Conservation (phyloP, 2,113 vertebrate species). For the Toxotes jaculatrix region DNA sequence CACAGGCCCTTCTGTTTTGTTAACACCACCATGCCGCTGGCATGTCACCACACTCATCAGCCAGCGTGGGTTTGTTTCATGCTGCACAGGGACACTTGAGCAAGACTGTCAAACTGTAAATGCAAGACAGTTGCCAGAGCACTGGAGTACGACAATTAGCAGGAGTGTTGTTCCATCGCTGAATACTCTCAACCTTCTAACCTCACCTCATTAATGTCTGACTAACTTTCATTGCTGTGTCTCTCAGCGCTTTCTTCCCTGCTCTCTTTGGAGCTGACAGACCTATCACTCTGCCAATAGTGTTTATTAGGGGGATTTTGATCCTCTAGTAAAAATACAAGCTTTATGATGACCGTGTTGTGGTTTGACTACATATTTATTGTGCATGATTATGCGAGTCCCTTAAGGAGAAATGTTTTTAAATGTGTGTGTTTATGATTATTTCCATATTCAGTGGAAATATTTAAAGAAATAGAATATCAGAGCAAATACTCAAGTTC, state of each 20-base stretch:
- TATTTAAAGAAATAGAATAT: neutral
- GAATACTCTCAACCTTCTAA: conserved; percentile 39
- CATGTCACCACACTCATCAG: conserved; percentile 23
- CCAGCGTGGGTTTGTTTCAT: neutral
- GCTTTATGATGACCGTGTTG: neutral
- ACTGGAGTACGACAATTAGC: conserved; percentile 44
- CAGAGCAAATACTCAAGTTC: neutral
- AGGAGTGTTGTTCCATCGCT: conserved; percentile 17
- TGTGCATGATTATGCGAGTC: neutral
- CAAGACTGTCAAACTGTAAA: conserved; percentile 24
- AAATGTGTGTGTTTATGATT: neutral
- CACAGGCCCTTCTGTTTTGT: conserved; percentile 31
- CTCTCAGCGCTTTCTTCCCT: neutral
- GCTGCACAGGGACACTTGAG: conserved; percentile 38
- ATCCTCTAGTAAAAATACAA: neutral
- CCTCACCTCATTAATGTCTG: conserved; percentile 47
- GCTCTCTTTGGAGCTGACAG: neutral
- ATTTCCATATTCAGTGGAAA: neutral
- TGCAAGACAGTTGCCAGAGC: conserved; percentile 10
- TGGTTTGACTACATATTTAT: neutral
- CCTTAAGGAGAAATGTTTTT: neutral
- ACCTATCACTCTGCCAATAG: neutral
- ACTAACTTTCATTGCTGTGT: conserved; percentile 20
- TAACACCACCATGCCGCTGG: conserved; percentile 19
- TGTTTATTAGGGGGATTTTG: neutral